Conservation (phyloP, 30 jellyfish, hydroid and myxozoan species). For the Sanderia malayensis region DNA sequence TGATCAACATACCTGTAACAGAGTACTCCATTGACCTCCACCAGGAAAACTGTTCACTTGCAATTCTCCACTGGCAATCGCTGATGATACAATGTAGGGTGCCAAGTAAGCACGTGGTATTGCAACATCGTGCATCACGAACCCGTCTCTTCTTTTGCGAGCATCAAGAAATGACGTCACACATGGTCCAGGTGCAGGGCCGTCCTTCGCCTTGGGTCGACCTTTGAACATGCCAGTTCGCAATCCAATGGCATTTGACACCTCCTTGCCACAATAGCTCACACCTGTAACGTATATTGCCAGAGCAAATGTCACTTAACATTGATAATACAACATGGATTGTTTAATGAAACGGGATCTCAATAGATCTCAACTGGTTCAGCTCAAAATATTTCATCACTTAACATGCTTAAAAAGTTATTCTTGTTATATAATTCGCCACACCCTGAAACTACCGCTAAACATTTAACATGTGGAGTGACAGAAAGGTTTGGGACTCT, state of each 20-base stretch:
- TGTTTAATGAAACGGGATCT: too few species aligned
- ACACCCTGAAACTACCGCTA: too few species aligned
- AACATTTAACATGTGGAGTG: too few species aligned
- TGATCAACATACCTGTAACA: slow-evolving; percentile 63
- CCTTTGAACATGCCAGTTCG: slow-evolving; percentile 95
- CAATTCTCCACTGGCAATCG: slow-evolving; percentile 90
- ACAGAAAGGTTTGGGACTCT: too few species aligned
- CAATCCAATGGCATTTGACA: slow-evolving; percentile 88
- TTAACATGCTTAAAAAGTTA: too few species aligned
- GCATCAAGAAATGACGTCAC: slow-evolving; percentile 89
- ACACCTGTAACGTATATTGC: slow-evolving; percentile 58
- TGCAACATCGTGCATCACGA: slow-evolving; percentile 84
- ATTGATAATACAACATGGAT: too few species aligned
- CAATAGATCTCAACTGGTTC: too few species aligned
- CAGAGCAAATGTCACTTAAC: background rate
- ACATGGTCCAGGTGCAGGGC: slow-evolving; percentile 94
- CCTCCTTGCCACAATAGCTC: slow-evolving; percentile 81
- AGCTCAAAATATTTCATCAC: too few species aligned
- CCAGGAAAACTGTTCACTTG: slow-evolving; percentile 70
- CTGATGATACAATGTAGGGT: slow-evolving; percentile 94
- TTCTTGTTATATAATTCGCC: too few species aligned
- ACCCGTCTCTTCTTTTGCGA: slow-evolving; percentile 85
- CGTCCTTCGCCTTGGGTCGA: slow-evolving; percentile 75
- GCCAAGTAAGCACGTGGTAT: slow-evolving; percentile 87
- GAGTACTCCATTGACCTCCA: slow-evolving; percentile 86